phyloP scores from a whole-genome alignment of 1,140 invertebrate species.

The Oryctes rhinoceros region DNA sequence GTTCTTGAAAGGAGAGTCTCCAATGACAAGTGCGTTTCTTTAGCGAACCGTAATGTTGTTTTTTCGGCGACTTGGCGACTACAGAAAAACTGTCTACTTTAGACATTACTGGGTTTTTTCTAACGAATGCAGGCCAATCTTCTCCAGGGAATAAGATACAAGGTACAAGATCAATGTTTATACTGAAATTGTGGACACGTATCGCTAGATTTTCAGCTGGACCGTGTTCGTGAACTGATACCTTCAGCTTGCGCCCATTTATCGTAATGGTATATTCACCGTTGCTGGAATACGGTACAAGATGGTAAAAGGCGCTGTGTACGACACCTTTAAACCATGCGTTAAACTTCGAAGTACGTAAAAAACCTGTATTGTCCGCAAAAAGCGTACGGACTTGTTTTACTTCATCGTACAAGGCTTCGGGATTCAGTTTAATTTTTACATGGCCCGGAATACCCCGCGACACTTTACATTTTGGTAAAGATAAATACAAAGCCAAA shows the following conservation, averaged over 20 bases:
- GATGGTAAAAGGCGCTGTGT: too few relatives aligned
- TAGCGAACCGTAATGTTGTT: too few relatives aligned
- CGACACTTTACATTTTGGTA: constrained; percentile 53
- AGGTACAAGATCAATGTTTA: constrained; percentile 56
- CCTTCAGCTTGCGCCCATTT: too few relatives aligned
- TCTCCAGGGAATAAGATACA: constrained; percentile 52
- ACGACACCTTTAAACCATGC: too few relatives aligned
- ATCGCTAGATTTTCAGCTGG: constrained; percentile 56
- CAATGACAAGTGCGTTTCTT: constrained; percentile 47
- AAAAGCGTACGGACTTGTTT: too few relatives aligned
- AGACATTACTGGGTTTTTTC: constrained; percentile 43
- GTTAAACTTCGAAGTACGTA: too few relatives aligned
- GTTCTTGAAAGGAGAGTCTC: constrained; percentile 57
- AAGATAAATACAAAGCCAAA: constrained; percentile 63
- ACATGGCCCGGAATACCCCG: too few relatives aligned
- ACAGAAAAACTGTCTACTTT: constrained; percentile 51
- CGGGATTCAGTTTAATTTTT: too few relatives aligned
- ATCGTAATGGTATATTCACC: too few relatives aligned
- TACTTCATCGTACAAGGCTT: too few relatives aligned
- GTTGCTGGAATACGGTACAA: too few relatives aligned
- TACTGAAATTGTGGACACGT: constrained; percentile 43
- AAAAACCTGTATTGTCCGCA: too few relatives aligned
- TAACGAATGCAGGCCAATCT: constrained; percentile 33
- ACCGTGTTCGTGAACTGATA: constrained; percentile 43
- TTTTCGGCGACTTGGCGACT: constrained; percentile 55